Evolutionary conservation across 2,888 invertebrate genomes (phyloP).

Genomic region (Harpalus rubripes): DNA sequence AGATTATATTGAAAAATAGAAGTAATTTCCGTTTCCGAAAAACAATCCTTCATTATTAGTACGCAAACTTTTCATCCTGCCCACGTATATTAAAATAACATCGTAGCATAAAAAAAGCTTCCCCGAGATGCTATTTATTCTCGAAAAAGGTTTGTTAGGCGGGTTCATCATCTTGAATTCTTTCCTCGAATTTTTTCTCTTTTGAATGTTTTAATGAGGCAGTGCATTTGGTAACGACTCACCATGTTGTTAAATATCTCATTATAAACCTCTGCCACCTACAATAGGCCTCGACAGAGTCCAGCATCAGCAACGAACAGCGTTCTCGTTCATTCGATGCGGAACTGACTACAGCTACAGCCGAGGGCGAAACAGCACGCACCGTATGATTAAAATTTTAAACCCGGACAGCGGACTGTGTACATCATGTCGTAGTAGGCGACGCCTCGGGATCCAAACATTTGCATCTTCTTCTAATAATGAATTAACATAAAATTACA

Average conservation of each 20-base stretch:
- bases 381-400: constrained; percentile 49
- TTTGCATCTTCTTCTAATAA: constrained; percentile 55
- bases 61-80: too few relatives aligned
- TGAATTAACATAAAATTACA: constrained; percentile 54
- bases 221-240: neutral
- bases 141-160: neutral
- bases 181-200: neutral
- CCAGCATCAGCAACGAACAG: too few relatives aligned
- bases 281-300: neutral
- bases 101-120: neutral
- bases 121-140: neutral
- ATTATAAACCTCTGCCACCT: neutral
- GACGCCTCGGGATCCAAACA: constrained; percentile 17
- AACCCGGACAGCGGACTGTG: constrained; percentile 24
- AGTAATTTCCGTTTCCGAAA: too few relatives aligned
- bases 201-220: neutral
- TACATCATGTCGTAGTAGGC: constrained; percentile 32
- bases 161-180: neutral
- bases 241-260: constrained; percentile 2
- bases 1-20: too few relatives aligned
- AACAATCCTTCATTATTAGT: too few relatives aligned
- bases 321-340: neutral
- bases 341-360: constrained; percentile 9
- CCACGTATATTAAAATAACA: too few relatives aligned
- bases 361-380: constrained; percentile 16